A percentile compares a stretch with the other conserved stretches of the same genome.
These are phyloP conservation scores for Spicauda simplicius DNA, from an alignment of 2,888 invertebrate genomes.

Conservation along the genomic window DNA sequence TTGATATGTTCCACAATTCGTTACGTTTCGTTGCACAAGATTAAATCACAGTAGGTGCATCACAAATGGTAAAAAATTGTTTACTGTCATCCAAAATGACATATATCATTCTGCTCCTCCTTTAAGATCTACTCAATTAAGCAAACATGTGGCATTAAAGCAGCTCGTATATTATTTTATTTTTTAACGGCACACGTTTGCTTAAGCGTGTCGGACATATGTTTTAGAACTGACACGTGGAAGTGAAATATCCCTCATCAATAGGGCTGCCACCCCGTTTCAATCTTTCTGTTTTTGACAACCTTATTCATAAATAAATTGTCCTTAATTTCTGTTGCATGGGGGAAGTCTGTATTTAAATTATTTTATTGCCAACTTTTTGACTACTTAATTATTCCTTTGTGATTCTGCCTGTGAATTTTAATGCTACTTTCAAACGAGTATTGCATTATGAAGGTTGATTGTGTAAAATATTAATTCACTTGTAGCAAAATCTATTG, in stretches of 20 bases:
- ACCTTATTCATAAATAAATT: slow-evolving; percentile 60
- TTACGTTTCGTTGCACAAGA: background rate
- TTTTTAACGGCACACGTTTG: slow-evolving; percentile 52
- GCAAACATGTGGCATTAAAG: slow-evolving; percentile 47
- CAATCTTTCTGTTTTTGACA: slow-evolving; percentile 63
- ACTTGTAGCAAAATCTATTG: slow-evolving; percentile 2
- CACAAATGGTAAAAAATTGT: slow-evolving; percentile 7
- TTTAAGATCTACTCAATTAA: slow-evolving; percentile 49
- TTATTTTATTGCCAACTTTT: slow-evolving; percentile 13
- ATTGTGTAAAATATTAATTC: slow-evolving; percentile 20
- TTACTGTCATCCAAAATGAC: slow-evolving; percentile 11
- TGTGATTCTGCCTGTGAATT: slow-evolving; percentile 19
- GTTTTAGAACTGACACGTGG: slow-evolving; percentile 49
- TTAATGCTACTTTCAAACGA: slow-evolving; percentile 10
- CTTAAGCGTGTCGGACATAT: slow-evolving; percentile 48
- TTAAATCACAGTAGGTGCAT: slow-evolving; percentile 6
- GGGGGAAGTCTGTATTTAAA: slow-evolving; percentile 42
- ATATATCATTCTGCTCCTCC: slow-evolving; percentile 37
- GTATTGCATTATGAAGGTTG: slow-evolving; percentile 4
- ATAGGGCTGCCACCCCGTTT: slow-evolving; percentile 58
- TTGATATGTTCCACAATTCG: background rate
- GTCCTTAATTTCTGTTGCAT: slow-evolving; percentile 47
- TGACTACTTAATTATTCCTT: slow-evolving; percentile 26
- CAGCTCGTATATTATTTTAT: slow-evolving; percentile 41
- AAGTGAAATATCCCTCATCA: slow-evolving; percentile 51